Evolutionary conservation across 64 coral and sea anemone species (phyloP).

Genomic region (Hydrozoanthus tunicans): DNA sequence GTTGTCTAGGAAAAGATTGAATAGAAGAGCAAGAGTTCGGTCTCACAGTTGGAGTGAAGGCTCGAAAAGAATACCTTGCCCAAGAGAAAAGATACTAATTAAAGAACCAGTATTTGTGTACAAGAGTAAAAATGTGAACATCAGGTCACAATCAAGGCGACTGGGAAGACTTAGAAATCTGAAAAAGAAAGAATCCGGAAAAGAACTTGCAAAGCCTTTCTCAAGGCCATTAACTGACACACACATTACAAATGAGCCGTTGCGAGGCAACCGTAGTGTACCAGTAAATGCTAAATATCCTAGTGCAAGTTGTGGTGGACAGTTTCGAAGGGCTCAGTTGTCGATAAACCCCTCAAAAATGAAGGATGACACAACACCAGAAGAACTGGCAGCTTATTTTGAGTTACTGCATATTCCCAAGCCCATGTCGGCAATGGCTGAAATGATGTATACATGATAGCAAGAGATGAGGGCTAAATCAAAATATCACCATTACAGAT

Average conservation of each 20-base stretch:
- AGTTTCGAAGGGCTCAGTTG: conserved; percentile 74
- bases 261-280: conserved; percentile 12
- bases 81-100: conserved; percentile 52
- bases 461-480: not conserved
- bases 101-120: conserved; percentile 74
- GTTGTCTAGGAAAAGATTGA: conserved; percentile 64
- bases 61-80: conserved; percentile 19
- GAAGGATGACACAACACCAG: conserved; percentile 97
- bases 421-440: conserved; percentile 99
- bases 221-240: conserved; percentile 13
- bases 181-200: conserved; percentile 19
- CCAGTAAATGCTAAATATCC: conserved; percentile 6
- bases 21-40: conserved; percentile 43
- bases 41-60: conserved; percentile 41
- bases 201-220: conserved; percentile 33
- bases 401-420: conserved; percentile 97
- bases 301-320: conserved; percentile 75
- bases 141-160: conserved; percentile 24
- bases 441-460: conserved; percentile 98
- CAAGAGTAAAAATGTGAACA: conserved; percentile 49
- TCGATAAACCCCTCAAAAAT: conserved; percentile 41
- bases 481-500: too few species aligned
- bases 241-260: conserved; percentile 8
- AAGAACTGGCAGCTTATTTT: conserved; percentile 97
- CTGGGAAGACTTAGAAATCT: conserved; percentile 19